Percentiles rank a stretch among this genome's conserved stretches.
These are phyloP conservation scores for Harpagus bidentatus DNA, from an alignment of 2,113 vertebrate genomes.

Conservation along the genomic window DNA sequence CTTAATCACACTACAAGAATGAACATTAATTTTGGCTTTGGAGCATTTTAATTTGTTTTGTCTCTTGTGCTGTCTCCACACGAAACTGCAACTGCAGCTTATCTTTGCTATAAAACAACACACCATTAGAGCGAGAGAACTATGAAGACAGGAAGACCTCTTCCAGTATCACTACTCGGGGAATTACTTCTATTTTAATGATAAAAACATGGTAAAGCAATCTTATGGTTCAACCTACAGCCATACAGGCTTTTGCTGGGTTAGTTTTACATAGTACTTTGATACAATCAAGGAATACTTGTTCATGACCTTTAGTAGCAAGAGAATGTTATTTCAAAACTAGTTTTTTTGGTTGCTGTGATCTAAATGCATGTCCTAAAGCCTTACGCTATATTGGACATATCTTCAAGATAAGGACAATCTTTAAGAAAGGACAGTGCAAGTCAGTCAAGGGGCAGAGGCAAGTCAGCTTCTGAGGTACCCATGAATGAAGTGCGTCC, in stretches of 20 bases:
- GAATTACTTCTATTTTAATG: neutral
- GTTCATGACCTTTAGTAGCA: neutral
- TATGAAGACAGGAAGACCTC: neutral
- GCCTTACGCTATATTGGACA: neutral
- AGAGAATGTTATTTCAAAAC: neutral
- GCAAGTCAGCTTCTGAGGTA: neutral
- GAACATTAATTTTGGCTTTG: neutral
- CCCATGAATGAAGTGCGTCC: rapidly evolving
- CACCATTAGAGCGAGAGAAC: rapidly evolving
- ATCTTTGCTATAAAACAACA: neutral
- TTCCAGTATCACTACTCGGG: neutral
- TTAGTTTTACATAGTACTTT: neutral
- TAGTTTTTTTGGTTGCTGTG: neutral
- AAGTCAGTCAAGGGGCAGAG: neutral
- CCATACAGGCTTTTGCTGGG: neutral
- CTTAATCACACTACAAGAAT: neutral
- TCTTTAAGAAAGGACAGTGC: neutral
- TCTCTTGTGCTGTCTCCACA: neutral
- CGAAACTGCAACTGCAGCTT: neutral
- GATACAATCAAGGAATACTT: neutral
- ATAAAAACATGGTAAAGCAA: neutral
- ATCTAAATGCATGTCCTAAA: neutral
- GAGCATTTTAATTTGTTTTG: neutral
- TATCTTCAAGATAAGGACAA: too few species aligned
- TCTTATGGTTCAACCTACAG: neutral